Conservation (phyloP, 2,888 invertebrate species). For the Meloe dianella region DNA sequence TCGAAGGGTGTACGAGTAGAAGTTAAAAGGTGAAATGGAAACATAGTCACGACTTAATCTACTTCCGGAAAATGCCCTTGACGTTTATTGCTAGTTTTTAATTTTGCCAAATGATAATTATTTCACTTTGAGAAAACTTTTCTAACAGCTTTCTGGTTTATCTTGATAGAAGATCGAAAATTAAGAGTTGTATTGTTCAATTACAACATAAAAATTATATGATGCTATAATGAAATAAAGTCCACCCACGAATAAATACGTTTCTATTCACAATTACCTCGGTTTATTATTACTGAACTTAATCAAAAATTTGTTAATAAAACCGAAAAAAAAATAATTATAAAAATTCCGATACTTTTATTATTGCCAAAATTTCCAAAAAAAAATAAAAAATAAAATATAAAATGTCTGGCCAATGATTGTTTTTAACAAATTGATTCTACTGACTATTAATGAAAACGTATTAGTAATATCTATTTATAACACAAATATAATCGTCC, state of each 20-base stretch:
- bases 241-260: background rate
- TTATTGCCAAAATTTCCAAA: background rate
- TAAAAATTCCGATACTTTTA: background rate
- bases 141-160: too few species aligned
- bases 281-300: background rate
- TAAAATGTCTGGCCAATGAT: background rate
- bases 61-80: background rate
- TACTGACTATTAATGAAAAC: conserved; percentile 18
- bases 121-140: too few species aligned
- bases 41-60: background rate
- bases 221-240: background rate
- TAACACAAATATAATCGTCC: conserved; percentile 20
- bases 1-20: background rate
- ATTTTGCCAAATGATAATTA: too few species aligned
- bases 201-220: background rate
- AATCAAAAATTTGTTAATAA: background rate
- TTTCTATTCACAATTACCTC: background rate
- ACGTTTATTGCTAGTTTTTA: background rate
- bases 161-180: background rate
- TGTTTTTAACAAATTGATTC: conserved; percentile 19
- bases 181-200: background rate
- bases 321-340: background rate
- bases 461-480: conserved; percentile 28
- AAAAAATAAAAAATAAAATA: background rate
- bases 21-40: background rate